Percentiles rank a stretch among this genome's conserved stretches.
These are phyloP conservation scores for Reticulitermes speratus DNA, from an alignment of 1,140 invertebrate genomes.

Conservation along the genomic window DNA sequence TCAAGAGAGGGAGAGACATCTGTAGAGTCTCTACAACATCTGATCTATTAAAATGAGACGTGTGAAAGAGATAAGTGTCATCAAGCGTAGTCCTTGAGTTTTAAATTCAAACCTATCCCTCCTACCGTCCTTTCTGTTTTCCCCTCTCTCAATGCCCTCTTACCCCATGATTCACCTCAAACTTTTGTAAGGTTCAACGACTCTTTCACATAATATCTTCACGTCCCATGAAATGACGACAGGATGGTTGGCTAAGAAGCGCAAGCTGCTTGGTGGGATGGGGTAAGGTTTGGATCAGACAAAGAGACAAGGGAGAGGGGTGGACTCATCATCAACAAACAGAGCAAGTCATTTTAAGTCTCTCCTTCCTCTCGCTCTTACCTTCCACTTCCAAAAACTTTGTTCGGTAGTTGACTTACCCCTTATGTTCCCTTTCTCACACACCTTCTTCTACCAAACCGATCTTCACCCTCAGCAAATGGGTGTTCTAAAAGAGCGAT, in stretches of 20 bases:
- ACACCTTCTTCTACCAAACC: no score
- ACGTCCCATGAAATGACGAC: neutral
- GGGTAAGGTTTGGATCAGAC: no score
- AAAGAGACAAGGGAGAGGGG: neutral
- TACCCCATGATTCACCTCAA: neutral
- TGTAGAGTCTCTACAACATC: neutral
- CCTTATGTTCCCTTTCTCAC: neutral
- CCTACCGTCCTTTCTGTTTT: neutral
- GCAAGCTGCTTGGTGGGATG: no score
- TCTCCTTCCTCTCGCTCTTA: neutral
- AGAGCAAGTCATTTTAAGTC: neutral
- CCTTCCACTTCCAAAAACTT: conserved; percentile 11
- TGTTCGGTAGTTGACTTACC: conserved; percentile 1
- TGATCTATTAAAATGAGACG: neutral
- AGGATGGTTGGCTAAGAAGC: neutral
- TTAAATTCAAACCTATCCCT: neutral
- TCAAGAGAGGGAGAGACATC: neutral
- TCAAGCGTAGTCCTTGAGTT: neutral
- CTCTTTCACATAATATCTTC: neutral
- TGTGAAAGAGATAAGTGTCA: conserved; percentile 12
- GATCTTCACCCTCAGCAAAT: conserved; percentile 3
- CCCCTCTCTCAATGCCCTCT: neutral
- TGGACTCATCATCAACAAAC: neutral
- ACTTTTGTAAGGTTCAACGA: conserved; percentile 9
- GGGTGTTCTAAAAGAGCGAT: conserved; percentile 14